These are phyloP conservation scores for Anthoscopus minutus DNA, from an alignment of 2,113 vertebrate genomes.

Conservation along the genomic window DNA sequence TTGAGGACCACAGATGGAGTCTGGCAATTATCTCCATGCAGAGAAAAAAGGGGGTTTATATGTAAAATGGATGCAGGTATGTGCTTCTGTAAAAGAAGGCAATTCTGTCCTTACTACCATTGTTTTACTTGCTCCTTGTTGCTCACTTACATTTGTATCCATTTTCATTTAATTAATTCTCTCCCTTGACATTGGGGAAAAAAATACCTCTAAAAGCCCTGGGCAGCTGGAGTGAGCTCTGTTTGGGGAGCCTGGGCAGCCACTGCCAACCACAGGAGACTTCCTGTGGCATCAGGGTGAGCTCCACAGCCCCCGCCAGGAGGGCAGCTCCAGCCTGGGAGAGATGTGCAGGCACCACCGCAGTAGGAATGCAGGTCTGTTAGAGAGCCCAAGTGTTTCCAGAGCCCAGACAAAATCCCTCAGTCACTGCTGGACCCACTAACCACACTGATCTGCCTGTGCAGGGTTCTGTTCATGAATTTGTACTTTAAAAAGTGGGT, in stretches of 20 bases:
- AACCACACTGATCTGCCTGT: not conserved
- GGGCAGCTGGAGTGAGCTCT: not conserved
- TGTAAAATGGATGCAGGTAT: constrained; percentile 85
- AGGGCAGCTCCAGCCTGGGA: not conserved
- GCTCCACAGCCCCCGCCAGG: fast-evolving
- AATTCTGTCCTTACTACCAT: not conserved
- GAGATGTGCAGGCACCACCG: no score
- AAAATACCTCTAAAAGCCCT: not conserved
- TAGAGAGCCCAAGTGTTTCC: no score
- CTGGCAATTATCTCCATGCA: constrained; percentile 80
- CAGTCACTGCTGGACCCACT: not conserved
- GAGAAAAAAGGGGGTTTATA: constrained; percentile 79
- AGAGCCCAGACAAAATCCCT: not conserved
- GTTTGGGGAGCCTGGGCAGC: not conserved
- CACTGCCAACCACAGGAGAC: fast-evolving
- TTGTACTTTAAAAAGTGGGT: not conserved
- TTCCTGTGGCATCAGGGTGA: not conserved
- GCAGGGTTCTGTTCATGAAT: not conserved
- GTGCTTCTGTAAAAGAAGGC: not conserved
- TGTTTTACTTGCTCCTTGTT: not conserved
- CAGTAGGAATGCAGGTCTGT: no score
- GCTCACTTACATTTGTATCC: not conserved
- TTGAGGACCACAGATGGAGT: constrained; percentile 74
- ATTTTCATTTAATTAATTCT: not conserved
- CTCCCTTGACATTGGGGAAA: not conserved